Base-by-base conservation (phyloP, 92 coral and sea anemone genomes). In the Paragorgia papillata region DNA sequence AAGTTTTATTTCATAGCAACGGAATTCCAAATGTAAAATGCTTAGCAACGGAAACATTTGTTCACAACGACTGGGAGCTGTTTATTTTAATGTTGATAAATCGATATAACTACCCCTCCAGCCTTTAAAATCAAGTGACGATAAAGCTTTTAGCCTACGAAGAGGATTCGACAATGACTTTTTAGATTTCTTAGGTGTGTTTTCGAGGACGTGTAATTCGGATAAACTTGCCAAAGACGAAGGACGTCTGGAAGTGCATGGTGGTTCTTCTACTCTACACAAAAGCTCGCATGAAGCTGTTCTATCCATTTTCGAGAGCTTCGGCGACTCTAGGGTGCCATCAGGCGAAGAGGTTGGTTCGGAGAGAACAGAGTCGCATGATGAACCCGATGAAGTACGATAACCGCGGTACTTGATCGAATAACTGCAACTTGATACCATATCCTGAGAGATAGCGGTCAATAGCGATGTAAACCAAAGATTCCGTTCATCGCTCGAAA, bases 401-500 rank as follows among this genome's bases (percentile, higher is more conserved):
- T 1, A 53, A 1, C 20, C 44, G 9, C 76, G 41, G 22, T 24
- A 69, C 46, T 69, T 69, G 22, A 33, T 28, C 5, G 49, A 28
- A 19, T 53, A 55, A 15, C 29, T 69, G 76, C 34, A 69, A 69
- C 44, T 69, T n/a, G 76, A 69, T 25, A 69, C 61, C 56, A 69
- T 41, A 43, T 69, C 60, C 19, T 69, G 59, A 2, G 76, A 69
- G 44, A 94, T 83, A 22, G 98, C 92, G 27, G 98, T 91, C 44
- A 94, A 73, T 18, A 94, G 85, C 33, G 98, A 96, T 25, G 97
- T 86, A 71, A 94, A 83, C 98, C 98, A 94, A 0, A 89, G 78
- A 60, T 94, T 91, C 61, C 98, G 57, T 75, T 94, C 98, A 3
- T 94, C 98, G 41, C 85, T 92, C 4, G 98, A 90, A 78, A 94